Evolutionary conservation across 2,797 vertebrate genomes (phyloP).

Genomic region (Pseudocheirus occidentalis): DNA sequence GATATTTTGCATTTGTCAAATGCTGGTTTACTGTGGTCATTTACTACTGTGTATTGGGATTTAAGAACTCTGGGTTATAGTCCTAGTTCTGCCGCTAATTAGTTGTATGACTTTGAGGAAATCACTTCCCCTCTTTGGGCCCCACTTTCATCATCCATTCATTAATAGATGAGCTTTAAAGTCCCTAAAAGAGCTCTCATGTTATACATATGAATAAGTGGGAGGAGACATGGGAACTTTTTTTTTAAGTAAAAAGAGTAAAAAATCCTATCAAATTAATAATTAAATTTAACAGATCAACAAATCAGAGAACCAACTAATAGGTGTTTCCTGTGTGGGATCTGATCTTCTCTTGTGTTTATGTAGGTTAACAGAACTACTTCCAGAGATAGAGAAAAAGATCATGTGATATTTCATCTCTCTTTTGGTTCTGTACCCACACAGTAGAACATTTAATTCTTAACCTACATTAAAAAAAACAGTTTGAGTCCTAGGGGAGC

Average conservation of each 20-base stretch:
- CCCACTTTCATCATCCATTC: no score
- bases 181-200: background rate
- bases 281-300: constrained; percentile 1
- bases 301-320: constrained; percentile 29
- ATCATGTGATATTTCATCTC: background rate
- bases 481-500: accelerated
- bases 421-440: background rate
- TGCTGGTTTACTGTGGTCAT: background rate
- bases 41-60: background rate
- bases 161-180: background rate
- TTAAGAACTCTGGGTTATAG: background rate
- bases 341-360: background rate
- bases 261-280: background rate
- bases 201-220: background rate
- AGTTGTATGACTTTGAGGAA: background rate
- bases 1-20: background rate
- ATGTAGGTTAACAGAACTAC: background rate
- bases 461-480: background rate
- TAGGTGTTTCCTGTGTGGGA: constrained; percentile 7
- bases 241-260: constrained; percentile 16
- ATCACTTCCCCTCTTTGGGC: background rate
- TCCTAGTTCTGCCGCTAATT: background rate
- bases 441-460: no score
- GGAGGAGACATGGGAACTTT: background rate
- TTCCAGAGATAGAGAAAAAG: background rate